These are phyloP conservation scores for Cephus rjabovi DNA, from an alignment of 2,888 invertebrate species.

Conservation along the genomic window DNA sequence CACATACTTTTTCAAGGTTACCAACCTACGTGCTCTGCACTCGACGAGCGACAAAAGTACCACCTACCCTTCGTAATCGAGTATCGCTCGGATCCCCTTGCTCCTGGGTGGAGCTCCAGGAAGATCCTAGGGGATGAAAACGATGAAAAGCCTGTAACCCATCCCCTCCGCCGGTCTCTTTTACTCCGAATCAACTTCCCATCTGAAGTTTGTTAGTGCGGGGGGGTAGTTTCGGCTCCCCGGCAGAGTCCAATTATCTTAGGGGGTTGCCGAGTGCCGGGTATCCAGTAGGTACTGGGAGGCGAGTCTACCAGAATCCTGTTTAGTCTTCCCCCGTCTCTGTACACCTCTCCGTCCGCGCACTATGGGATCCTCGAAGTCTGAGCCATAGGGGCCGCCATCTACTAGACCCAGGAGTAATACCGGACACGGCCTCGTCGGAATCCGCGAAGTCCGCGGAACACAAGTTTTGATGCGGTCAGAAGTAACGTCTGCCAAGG, in stretches of 20 bases:
- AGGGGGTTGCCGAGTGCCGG: conserved; percentile 29
- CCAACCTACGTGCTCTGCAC: neutral
- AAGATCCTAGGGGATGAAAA: neutral
- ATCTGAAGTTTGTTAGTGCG: neutral
- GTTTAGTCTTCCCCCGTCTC: conserved; percentile 35
- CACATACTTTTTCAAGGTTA: neutral
- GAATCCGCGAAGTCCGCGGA: neutral
- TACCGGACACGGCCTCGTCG: neutral
- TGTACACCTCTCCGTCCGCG: neutral
- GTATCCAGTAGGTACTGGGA: conserved; percentile 27
- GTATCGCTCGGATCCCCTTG: neutral
- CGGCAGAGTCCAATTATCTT: conserved; percentile 54
- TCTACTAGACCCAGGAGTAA: neutral
- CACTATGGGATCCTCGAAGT: neutral
- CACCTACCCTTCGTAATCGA: neutral
- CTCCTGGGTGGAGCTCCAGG: neutral
- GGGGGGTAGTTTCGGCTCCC: neutral
- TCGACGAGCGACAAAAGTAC: neutral
- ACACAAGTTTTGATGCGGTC: neutral
- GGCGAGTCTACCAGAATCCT: conserved; percentile 43
- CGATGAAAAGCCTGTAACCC: neutral
- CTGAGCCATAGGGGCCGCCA: neutral
- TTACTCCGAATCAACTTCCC: neutral
- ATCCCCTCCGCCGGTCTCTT: neutral
- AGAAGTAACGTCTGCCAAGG: neutral